Evolutionary conservation across 2,113 vertebrate species (phyloP), one percentile per base, ranked within the genome.

Genomic region (Myodes glareolus): DNA sequence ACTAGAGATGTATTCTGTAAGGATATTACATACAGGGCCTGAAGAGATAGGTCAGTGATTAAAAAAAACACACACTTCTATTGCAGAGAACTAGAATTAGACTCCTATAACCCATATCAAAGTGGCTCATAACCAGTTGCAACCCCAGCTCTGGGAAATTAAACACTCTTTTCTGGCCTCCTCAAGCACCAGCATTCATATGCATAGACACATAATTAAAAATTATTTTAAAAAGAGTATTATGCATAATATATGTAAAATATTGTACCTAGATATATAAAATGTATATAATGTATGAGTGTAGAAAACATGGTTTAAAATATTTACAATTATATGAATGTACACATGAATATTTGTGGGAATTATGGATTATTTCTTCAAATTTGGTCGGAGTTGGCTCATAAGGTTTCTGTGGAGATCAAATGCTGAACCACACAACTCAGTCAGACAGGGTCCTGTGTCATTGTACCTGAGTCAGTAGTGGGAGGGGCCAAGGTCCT

Each of bases 381-480:
- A 33, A 87, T 52, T 70, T 33, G 65, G 11, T 8, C 12, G 31
- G 17, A 50, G 33, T 88, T 88, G 68, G 39, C 36, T 88, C 36
- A n/a, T 73, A n/a, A 58, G 33, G n/a, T 88, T 88, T 9, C 36
- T 73, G 36, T 39, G 36, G n/a, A 17, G 36, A 55, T 42, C 36
- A 16, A 31, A 73, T 39, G 36, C 7, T n/a, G 23, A 88, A 1
- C 36, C 50, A 39, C 36, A 58, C 25, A 75, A 16, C 14, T 7
- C 4, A 23, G 68, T 9, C 70, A 55, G 8, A 6, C 76, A 50
- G 50, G 86, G 13, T 36, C 45, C 55, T n/a, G 4, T 3, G 23
- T 11, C 68, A 19, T 27, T 55, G 36, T 1, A 17, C 1, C 45
- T 0, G 47, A n/a, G 2, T 7, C 33, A 9, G 67, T 11, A 4